phyloP scores from a whole-genome alignment of 1,140 invertebrate species.

The Tetramorium simillimum region DNA sequence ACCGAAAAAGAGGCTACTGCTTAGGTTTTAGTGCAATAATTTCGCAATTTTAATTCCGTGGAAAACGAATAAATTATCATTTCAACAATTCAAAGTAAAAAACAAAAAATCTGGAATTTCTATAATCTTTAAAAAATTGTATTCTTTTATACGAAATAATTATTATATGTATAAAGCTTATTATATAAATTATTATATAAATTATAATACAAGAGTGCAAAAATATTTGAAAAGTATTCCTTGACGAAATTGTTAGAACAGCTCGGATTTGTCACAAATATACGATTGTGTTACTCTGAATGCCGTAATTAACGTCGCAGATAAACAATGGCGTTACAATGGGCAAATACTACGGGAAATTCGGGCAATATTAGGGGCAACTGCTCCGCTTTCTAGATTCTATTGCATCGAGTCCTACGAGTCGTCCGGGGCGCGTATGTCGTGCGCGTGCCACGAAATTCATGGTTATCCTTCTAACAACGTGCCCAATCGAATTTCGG shows the following conservation, averaged over 20 bases:
- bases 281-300: neutral
- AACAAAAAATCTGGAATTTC: neutral
- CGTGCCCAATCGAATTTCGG: conserved; percentile 64
- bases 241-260: neutral
- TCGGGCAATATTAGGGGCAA: conserved; percentile 11
- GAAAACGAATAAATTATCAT: neutral
- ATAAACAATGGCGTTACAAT: neutral
- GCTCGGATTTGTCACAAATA: neutral
- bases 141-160: neutral
- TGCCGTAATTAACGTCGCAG: neutral
- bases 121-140: no score
- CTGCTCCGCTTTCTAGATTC: conserved; percentile 21
- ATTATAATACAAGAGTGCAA: no score
- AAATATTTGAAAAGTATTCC: neutral
- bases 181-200: no score
- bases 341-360: neutral
- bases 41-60: neutral
- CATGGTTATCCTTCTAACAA: conserved; percentile 71
- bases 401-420: neutral
- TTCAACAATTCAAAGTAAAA: neutral
- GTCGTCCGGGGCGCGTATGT: conserved; percentile 36
- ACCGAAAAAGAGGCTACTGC: neutral
- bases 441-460: conserved; percentile 55
- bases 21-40: no score
- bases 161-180: neutral